A percentile compares a stretch with the other conserved stretches of the same genome.
Conservation (phyloP, 2,888 invertebrate species). For the Clusia tigrina region DNA sequence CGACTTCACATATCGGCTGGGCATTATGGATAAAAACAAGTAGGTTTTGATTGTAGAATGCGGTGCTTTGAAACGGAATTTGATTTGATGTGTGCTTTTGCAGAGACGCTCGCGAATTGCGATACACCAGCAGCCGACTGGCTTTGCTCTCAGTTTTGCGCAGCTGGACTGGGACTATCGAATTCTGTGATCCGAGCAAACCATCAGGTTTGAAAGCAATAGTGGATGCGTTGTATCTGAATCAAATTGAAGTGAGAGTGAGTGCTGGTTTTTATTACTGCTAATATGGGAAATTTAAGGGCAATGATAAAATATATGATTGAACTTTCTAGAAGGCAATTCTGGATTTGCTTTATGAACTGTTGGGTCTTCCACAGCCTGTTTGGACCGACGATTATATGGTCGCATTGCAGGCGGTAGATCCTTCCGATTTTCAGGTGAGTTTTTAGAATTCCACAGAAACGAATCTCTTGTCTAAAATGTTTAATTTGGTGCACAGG, state of each 20-base stretch:
- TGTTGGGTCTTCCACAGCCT: slow-evolving; percentile 86
- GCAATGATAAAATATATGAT: not conserved
- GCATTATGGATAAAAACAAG: slow-evolving; percentile 78
- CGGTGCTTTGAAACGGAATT: not conserved
- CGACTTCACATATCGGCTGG: slow-evolving; percentile 82
- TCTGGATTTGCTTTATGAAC: slow-evolving; percentile 88
- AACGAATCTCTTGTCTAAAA: too few relatives aligned
- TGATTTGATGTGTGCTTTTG: slow-evolving; percentile 14
- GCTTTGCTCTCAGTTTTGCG: slow-evolving; percentile 84
- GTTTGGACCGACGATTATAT: slow-evolving; percentile 93
- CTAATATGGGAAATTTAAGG: not conserved
- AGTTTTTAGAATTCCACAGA: not conserved
- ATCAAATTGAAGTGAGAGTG: slow-evolving; percentile 89
- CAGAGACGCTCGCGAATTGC: slow-evolving; percentile 80
- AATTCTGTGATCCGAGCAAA: slow-evolving; percentile 83
- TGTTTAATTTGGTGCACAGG: slow-evolving; percentile 61
- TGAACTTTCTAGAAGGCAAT: slow-evolving; percentile 78
- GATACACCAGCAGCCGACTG: slow-evolving; percentile 84
- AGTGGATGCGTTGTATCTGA: slow-evolving; percentile 82
- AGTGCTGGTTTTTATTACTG: slow-evolving; percentile 66
- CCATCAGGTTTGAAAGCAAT: slow-evolving; percentile 80
- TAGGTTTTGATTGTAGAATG: slow-evolving; percentile 50
- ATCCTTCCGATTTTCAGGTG: slow-evolving; percentile 80
- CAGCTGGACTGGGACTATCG: slow-evolving; percentile 91
- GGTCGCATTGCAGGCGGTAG: slow-evolving; percentile 85